phyloP scores from a whole-genome alignment of 2,888 invertebrate genomes.

The Andrena dorsata region DNA sequence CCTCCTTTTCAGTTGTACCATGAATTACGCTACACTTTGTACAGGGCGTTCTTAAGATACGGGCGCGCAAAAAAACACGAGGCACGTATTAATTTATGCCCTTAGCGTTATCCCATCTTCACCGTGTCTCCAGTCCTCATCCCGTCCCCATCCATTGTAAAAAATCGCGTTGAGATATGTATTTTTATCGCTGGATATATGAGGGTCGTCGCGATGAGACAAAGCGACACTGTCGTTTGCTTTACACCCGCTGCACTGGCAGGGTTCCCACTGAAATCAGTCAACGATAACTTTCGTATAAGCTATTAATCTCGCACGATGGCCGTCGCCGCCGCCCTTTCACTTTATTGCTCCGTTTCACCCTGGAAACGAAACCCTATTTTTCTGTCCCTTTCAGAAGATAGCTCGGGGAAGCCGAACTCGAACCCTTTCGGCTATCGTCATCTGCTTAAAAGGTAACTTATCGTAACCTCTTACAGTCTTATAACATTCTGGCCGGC shows the following conservation, averaged over 20 bases:
- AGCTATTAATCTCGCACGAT: constrained; percentile 53
- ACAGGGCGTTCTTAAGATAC: background rate
- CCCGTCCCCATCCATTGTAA: constrained; percentile 14
- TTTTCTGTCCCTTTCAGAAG: constrained; percentile 29
- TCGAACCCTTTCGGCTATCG: constrained; percentile 20
- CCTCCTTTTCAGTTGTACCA: background rate
- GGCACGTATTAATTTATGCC: constrained; percentile 26
- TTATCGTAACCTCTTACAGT: constrained; percentile 18
- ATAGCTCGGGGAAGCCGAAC: constrained; percentile 9
- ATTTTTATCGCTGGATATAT: constrained; percentile 39
- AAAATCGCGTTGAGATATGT: constrained; percentile 39
- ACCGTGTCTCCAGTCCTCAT: background rate
- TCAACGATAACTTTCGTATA: constrained; percentile 57
- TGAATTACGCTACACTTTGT: background rate
- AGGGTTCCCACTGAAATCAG: constrained; percentile 38
- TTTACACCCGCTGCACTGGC: constrained; percentile 25
- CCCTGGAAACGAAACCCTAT: constrained; percentile 26
- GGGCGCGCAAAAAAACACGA: constrained; percentile 15
- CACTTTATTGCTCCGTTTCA: constrained; percentile 45
- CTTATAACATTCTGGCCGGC: background rate
- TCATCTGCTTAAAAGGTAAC: constrained; percentile 25
- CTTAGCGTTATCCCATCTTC: background rate
- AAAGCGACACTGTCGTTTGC: constrained; percentile 30
- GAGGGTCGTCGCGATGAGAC: constrained; percentile 24
- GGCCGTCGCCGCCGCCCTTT: constrained; percentile 2